A percentile compares a stretch with the other conserved stretches of the same genome.
phyloP scores from a whole-genome alignment of 2,888 invertebrate genomes.

The Theretra japonica region DNA sequence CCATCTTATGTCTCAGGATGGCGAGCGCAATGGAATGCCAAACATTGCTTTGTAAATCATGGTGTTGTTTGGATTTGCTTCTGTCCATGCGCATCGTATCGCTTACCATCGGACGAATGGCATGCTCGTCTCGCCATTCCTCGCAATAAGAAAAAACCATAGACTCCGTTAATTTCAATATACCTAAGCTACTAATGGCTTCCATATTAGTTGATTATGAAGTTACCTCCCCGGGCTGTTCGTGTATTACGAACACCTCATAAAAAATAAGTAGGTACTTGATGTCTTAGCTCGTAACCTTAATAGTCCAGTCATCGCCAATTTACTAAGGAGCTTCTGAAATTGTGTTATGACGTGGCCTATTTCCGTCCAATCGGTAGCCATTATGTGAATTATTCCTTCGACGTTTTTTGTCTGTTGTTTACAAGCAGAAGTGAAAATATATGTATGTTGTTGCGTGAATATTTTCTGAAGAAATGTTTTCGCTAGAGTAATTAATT shows the following conservation, averaged over 20 bases:
- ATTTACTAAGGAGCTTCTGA: constrained; percentile 23
- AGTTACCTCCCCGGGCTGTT: background rate
- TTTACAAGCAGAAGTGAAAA: background rate
- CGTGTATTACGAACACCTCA: background rate
- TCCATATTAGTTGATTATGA: background rate
- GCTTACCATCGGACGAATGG: too few species aligned
- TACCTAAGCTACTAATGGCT: background rate
- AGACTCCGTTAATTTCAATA: background rate
- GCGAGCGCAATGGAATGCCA: too few species aligned
- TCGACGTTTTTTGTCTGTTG: constrained; percentile 8
- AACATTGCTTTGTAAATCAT: too few species aligned
- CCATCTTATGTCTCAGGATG: too few species aligned
- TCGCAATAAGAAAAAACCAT: too few species aligned
- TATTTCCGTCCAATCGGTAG: background rate
- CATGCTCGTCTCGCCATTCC: too few species aligned
- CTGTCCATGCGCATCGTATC: too few species aligned
- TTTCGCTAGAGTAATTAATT: background rate
- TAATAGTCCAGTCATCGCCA: constrained; percentile 22
- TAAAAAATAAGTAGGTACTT: constrained; percentile 22
- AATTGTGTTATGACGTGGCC: constrained; percentile 15
- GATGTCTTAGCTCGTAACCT: constrained; percentile 8
- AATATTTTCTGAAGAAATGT: background rate
- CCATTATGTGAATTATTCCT: constrained; percentile 1
- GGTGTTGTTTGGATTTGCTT: too few species aligned
- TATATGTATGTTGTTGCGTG: background rate